Conservation (phyloP, 1,140 invertebrate species). For the Zaprionus ornatus region DNA sequence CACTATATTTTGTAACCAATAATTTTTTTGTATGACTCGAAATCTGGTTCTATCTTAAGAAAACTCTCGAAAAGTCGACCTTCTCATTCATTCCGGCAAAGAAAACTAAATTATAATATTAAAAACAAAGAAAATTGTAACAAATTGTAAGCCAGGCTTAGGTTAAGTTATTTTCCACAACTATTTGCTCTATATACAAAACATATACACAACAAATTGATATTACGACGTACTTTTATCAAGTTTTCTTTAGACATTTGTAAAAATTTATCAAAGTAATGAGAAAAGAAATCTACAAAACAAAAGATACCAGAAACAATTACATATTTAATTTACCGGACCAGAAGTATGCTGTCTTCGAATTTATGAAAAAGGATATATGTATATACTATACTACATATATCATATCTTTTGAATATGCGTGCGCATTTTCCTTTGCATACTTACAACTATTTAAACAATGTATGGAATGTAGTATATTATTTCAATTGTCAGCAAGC, state of each 20-base stretch:
- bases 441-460: slow-evolving; percentile 55
- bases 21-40: slow-evolving; percentile 53
- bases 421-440: slow-evolving; percentile 59
- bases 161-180: slow-evolving; percentile 43
- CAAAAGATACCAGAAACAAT: slow-evolving; percentile 28
- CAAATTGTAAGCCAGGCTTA: slow-evolving; percentile 65
- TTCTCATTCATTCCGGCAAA: slow-evolving; percentile 77
- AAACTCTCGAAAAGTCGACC: slow-evolving; percentile 10
- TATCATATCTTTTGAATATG: slow-evolving; percentile 40
- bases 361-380: slow-evolving; percentile 67
- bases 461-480: slow-evolving; percentile 39
- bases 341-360: slow-evolving; percentile 73
- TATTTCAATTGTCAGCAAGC: slow-evolving; percentile 41
- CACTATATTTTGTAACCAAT: slow-evolving; percentile 54
- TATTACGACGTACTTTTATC: slow-evolving; percentile 69
- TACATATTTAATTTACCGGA: slow-evolving; percentile 71
- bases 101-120: slow-evolving; percentile 50
- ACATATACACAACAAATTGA: slow-evolving; percentile 58
- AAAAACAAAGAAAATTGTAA: slow-evolving; percentile 31
- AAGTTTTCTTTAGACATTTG: slow-evolving; percentile 41
- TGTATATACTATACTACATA: slow-evolving; percentile 7
- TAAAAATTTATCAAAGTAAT: slow-evolving; percentile 25
- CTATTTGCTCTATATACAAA: slow-evolving; percentile 69
- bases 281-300: slow-evolving; percentile 22
- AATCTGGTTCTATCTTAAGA: slow-evolving; percentile 45